These are phyloP conservation scores for Phymatocera aterrima DNA, from an alignment of 2,888 invertebrate genomes.

Conservation along the genomic window DNA sequence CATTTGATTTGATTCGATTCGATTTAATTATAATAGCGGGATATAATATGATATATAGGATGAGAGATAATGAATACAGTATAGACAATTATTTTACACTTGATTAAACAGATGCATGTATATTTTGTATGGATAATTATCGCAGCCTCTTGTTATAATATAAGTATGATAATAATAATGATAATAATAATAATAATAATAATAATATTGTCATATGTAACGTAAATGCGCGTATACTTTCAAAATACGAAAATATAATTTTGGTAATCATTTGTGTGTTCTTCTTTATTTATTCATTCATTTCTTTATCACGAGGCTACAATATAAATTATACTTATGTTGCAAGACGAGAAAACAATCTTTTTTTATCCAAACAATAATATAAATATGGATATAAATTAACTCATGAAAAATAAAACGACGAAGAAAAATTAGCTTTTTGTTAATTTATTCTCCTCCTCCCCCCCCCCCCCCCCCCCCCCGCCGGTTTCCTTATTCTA, in stretches of 20 bases:
- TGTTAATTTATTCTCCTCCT: too few relatives aligned
- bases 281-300: too few relatives aligned
- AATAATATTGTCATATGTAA: constrained; percentile 51
- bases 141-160: constrained; percentile 53
- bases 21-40: not conserved
- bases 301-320: constrained; percentile 50
- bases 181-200: too few relatives aligned
- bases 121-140: constrained; percentile 46
- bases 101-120: constrained; percentile 40
- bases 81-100: constrained; percentile 20
- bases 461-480: too few relatives aligned
- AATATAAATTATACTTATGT: not conserved
- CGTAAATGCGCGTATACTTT: constrained; percentile 58
- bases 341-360: not conserved
- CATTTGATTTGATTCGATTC: not conserved
- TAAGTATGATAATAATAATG: too few relatives aligned
- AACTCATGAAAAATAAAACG: too few relatives aligned
- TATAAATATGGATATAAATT: too few relatives aligned
- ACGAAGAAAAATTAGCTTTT: too few relatives aligned
- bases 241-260: constrained; percentile 59
- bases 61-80: not conserved
- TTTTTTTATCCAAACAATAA: not conserved
- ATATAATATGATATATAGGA: not conserved
- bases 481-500: too few relatives aligned
- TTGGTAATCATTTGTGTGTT: constrained; percentile 50